Percentiles rank a stretch among this genome's conserved stretches.
phyloP scores from a whole-genome alignment of 2,113 vertebrate species.

The Pedionomus torquatus region DNA sequence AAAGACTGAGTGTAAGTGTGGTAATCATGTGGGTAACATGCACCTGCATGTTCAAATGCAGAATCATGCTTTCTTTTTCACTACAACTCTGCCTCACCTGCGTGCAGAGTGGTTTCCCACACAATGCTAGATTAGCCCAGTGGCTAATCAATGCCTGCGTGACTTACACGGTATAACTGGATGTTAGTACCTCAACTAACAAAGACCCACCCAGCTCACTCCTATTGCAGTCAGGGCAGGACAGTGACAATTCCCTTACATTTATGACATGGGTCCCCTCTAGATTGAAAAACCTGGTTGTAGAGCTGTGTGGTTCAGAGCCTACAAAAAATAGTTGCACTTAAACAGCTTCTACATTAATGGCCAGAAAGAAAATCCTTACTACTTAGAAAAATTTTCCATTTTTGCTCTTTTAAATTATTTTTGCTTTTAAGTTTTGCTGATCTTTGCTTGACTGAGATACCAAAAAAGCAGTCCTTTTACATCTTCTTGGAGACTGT shows the following conservation, averaged over 20 bases:
- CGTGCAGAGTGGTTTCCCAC: accelerated
- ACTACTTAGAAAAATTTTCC: background rate
- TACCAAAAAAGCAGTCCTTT: background rate
- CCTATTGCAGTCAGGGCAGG: background rate
- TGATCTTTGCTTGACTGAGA: background rate
- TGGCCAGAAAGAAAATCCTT: background rate
- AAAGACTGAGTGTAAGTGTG: background rate
- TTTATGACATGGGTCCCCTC: accelerated
- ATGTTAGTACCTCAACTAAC: background rate
- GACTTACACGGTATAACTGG: accelerated
- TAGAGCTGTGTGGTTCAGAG: background rate
- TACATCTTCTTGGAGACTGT: background rate
- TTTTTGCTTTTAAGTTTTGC: background rate
- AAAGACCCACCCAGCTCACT: background rate
- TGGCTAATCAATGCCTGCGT: background rate
- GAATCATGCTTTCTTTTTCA: background rate
- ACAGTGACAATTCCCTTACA: background rate
- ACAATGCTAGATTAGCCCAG: background rate
- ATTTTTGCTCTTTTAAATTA: background rate
- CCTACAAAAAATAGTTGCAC: background rate
- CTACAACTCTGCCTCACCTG: background rate
- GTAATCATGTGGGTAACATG: background rate
- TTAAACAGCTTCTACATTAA: background rate
- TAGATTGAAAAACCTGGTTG: background rate
- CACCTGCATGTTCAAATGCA: background rate